A percentile compares a stretch with the other conserved stretches of the same genome.
These are phyloP conservation scores for Phylloscopus collybita DNA, from an alignment of 2,797 vertebrate genomes.

Conservation along the genomic window DNA sequence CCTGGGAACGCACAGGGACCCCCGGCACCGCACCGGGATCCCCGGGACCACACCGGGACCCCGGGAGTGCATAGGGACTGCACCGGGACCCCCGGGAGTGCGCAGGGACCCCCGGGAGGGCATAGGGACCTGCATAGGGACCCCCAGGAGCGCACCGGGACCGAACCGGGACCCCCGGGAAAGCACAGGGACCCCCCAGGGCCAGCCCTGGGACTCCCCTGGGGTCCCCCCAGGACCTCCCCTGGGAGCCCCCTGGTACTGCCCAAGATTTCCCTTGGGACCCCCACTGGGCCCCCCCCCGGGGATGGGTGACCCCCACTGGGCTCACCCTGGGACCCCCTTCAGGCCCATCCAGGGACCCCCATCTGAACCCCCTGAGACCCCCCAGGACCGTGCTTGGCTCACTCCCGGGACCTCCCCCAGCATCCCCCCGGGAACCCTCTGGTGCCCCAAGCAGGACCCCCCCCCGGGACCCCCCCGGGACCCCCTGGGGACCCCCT, in stretches of 20 bases:
- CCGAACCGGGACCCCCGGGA: too few species aligned
- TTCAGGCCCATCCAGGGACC: background rate
- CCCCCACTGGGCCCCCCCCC: too few species aligned
- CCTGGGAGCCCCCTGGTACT: background rate
- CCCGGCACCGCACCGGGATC: too few species aligned
- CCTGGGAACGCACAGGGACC: background rate
- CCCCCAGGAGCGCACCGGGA: too few species aligned
- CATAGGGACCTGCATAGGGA: too few species aligned
- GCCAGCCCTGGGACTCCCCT: background rate
- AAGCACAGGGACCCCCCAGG: background rate
- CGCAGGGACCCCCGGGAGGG: too few species aligned
- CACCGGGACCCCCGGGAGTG: too few species aligned
- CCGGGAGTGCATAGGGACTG: too few species aligned
- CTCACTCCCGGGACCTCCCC: background rate
- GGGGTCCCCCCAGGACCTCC: background rate
- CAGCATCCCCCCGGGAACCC: too few species aligned
- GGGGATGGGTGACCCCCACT: background rate
- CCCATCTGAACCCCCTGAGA: background rate
- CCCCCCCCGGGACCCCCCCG: background rate
- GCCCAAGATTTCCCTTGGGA: background rate
- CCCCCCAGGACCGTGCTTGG: background rate
- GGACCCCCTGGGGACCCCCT: background rate
- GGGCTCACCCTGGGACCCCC: too few species aligned
- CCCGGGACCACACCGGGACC: too few species aligned
- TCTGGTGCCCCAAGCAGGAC: background rate